These are phyloP conservation scores for Eretmocerus hayati DNA, from an alignment of 2,888 invertebrate species.

Conservation along the genomic window DNA sequence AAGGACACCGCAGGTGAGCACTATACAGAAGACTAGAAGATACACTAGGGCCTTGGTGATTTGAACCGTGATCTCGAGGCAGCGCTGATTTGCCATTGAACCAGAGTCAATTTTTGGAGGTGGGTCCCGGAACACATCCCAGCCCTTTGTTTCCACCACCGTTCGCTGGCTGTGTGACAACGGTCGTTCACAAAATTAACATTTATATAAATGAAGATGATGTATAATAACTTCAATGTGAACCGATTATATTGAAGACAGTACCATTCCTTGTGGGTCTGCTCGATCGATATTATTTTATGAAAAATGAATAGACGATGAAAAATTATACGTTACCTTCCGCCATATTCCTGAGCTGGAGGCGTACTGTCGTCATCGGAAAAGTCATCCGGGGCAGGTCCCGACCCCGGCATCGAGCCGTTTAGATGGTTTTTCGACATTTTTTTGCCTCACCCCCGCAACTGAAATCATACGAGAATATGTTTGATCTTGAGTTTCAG, in stretches of 20 bases:
- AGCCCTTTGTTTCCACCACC: conserved; percentile 83
- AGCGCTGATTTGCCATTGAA: conserved; percentile 81
- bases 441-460: conserved; percentile 11
- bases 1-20: conserved; percentile 77
- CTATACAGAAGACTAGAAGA: conserved; percentile 75
- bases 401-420: conserved; percentile 52
- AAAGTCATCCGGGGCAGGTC: conserved; percentile 58
- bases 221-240: no score
- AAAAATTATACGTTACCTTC: conserved; percentile 75
- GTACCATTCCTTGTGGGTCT: no score
- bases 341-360: conserved; percentile 81
- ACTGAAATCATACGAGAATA: conserved; percentile 12
- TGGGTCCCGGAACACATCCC: conserved; percentile 93
- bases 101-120: conserved; percentile 84
- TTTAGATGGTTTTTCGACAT: conserved; percentile 62
- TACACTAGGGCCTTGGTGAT: conserved; percentile 80
- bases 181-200: no score
- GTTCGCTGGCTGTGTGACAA: conserved; percentile 74
- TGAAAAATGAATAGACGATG: no score
- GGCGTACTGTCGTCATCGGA: conserved; percentile 86
- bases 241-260: no score
- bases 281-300: no score
- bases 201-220: no score
- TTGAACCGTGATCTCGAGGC: conserved; percentile 77
- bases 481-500: no score